Percentiles rank a stretch among this genome's conserved stretches.
phyloP scores from a whole-genome alignment of 53 echinoderm and acorn worm genomes.

The Holothuria leucospilota region DNA sequence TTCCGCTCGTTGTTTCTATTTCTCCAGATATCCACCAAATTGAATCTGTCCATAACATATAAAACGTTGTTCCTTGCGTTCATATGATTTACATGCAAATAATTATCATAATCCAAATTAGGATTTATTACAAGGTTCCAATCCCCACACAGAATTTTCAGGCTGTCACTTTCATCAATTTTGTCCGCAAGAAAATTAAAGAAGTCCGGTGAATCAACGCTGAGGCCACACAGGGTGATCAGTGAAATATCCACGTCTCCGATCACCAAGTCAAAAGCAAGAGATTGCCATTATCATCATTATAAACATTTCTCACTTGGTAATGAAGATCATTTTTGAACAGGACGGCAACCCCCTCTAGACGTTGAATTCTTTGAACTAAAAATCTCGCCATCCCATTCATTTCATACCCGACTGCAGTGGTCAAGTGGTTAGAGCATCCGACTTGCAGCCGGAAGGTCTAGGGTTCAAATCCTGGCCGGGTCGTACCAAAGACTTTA shows the following conservation, averaged over 20 bases:
- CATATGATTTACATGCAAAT: not conserved
- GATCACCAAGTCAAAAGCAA: not conserved
- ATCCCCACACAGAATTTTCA: not conserved
- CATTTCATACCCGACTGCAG: too few species aligned
- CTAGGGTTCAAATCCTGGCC: too few species aligned
- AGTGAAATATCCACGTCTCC: too few species aligned
- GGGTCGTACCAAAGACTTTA: too few species aligned
- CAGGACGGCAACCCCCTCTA: slow-evolving; percentile 1
- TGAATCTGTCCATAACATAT: not conserved
- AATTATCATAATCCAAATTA: not conserved
- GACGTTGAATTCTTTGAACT: not conserved
- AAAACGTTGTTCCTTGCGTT: not conserved
- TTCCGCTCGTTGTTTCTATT: not conserved
- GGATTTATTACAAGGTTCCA: not conserved
- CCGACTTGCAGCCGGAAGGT: too few species aligned
- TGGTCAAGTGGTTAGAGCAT: too few species aligned
- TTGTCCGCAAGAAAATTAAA: not conserved
- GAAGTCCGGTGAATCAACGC: not conserved
- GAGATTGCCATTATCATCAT: not conserved
- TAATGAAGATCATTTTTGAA: not conserved
- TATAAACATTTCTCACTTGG: not conserved
- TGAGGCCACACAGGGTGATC: not conserved
- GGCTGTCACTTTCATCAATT: not conserved
- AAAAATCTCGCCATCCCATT: not conserved
- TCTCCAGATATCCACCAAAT: not conserved